Conservation (phyloP, 2,113 vertebrate genomes). For the Panthera tigris region DNA sequence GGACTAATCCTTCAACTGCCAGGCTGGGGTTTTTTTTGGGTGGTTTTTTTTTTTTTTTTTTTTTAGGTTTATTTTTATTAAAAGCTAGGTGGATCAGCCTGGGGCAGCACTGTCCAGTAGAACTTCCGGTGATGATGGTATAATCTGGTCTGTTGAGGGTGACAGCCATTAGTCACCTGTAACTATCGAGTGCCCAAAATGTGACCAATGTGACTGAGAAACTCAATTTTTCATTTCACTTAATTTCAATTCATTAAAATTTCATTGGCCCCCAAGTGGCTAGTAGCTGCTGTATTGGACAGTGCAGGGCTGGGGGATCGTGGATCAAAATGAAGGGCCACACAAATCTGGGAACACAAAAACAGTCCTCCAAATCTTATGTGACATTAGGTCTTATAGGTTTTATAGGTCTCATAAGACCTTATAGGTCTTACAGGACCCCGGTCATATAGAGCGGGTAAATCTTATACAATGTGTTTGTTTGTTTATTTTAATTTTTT, state of each 20-base stretch:
- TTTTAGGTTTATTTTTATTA: conserved; percentile 30
- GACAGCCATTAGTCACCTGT: neutral
- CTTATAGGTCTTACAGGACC: neutral
- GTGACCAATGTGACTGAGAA: neutral
- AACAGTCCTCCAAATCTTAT: neutral
- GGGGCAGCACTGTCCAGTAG: neutral
- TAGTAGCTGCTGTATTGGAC: neutral
- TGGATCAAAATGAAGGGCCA: neutral
- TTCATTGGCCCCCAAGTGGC: neutral
- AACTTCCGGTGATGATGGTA: neutral
- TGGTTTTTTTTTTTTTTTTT: neutral
- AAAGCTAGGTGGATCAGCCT: neutral
- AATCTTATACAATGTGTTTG: neutral
- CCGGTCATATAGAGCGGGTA: neutral
- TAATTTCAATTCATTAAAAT: neutral
- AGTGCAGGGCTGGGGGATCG: neutral
- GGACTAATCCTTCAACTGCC: neutral
- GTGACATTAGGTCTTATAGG: neutral
- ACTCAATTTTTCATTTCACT: neutral
- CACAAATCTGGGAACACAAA: neutral
- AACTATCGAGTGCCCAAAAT: neutral
- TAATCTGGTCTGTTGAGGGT: neutral
- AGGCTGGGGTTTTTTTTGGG: neutral
- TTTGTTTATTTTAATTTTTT: too few relatives aligned
- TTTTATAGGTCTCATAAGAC: too few relatives aligned